These are phyloP conservation scores for Platycnemis pennipes DNA, from an alignment of 2,888 invertebrate genomes.

Conservation along the genomic window DNA sequence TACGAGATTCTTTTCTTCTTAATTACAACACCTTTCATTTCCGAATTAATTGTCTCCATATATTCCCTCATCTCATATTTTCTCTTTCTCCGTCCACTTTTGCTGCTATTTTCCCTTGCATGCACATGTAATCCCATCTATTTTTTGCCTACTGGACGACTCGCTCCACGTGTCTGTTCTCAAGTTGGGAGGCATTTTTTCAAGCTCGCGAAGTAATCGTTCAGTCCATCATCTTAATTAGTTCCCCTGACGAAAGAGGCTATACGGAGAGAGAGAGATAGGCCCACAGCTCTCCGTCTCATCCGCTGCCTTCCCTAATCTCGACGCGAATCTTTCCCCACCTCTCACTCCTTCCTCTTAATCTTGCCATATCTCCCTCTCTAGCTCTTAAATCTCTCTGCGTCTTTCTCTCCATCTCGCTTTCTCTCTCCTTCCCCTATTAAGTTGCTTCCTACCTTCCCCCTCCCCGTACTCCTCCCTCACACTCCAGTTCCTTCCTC, in stretches of 20 bases:
- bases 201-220: background rate
- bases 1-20: background rate
- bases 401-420: background rate
- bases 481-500: background rate
- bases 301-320: background rate
- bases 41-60: background rate
- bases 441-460: background rate
- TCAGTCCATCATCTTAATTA: conserved; percentile 26
- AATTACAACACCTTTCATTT: background rate
- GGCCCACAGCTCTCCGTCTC: background rate
- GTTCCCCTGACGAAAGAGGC: background rate
- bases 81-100: background rate
- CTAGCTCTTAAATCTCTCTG: background rate
- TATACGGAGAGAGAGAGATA: background rate
- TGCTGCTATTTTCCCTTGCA: background rate
- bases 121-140: background rate
- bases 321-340: background rate
- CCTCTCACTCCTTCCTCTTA: background rate
- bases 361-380: background rate
- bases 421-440: background rate
- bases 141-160: background rate
- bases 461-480: background rate
- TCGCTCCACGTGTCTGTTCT: background rate
- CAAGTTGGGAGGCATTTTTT: background rate
- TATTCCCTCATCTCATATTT: background rate